A percentile compares a stretch with the other conserved stretches of the same genome.
Evolutionary conservation across 2,797 vertebrate species (phyloP).

Genomic region (Petrocephalus schoutedeni): DNA sequence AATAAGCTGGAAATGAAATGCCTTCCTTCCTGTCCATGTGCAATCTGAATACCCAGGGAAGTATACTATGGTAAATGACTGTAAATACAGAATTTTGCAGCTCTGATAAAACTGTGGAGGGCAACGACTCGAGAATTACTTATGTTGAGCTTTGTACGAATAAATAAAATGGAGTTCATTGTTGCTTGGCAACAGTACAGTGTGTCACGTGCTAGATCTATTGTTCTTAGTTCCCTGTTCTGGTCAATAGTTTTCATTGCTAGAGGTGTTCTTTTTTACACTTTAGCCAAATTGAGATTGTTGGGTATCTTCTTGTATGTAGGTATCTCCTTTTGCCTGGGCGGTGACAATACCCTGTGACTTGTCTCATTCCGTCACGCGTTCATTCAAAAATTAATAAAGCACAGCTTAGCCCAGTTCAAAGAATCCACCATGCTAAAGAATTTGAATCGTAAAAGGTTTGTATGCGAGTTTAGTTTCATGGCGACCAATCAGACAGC

Average conservation of each 20-base stretch:
- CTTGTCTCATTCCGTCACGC: background rate
- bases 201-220: background rate
- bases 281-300: background rate
- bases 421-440: background rate
- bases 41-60: background rate
- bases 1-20: constrained; percentile 14
- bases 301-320: background rate
- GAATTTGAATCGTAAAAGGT: background rate
- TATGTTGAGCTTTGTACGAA: background rate
- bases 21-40: background rate
- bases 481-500: background rate
- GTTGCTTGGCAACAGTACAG: background rate
- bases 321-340: background rate
- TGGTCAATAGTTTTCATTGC: background rate
- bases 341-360: background rate
- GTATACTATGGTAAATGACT: background rate
- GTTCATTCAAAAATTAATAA: background rate
- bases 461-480: background rate
- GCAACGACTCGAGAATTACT: background rate
- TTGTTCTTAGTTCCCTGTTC: background rate
- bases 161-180: background rate
- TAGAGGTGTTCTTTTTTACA: background rate
- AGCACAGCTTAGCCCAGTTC: background rate
- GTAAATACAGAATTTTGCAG: constrained; percentile 6
- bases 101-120: background rate